phyloP scores from a whole-genome alignment of 1,140 invertebrate genomes.

The Lamellibrachia luymesi region DNA sequence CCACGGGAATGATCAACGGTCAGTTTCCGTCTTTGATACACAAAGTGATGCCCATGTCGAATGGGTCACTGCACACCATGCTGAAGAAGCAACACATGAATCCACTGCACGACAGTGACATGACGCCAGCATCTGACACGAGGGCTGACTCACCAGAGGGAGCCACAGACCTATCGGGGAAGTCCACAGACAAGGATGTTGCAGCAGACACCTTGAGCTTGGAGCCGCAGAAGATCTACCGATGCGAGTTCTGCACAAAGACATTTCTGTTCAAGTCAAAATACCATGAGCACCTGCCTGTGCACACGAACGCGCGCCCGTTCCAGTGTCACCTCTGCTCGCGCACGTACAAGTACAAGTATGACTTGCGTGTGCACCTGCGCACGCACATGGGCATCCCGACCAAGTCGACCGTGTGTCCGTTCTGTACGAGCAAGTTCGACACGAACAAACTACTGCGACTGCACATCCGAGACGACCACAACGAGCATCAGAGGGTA shows the following conservation, averaged over 20 bases:
- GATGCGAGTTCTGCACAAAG: constrained; percentile 25
- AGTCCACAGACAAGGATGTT: neutral
- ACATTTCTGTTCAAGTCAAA: constrained; percentile 31
- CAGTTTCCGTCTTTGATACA: neutral
- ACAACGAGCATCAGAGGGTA: constrained; percentile 24
- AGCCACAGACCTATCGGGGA: neutral
- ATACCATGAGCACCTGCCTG: constrained; percentile 30
- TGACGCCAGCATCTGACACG: neutral
- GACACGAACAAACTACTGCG: constrained; percentile 28
- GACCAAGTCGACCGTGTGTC: constrained; percentile 30
- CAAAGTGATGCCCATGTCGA: neutral
- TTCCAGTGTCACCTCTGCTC: constrained; percentile 30
- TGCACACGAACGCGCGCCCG: constrained; percentile 29
- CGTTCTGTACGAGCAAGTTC: constrained; percentile 29
- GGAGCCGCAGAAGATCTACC: constrained; percentile 25
- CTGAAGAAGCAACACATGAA: neutral
- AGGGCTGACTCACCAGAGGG: constrained; percentile 6
- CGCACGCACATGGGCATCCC: constrained; percentile 31
- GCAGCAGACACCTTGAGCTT: neutral
- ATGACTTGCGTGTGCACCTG: constrained; percentile 29
- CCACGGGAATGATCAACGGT: neutral
- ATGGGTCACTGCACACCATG: neutral
- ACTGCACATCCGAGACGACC: constrained; percentile 24
- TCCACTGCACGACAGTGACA: neutral
- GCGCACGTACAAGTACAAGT: constrained; percentile 32